Evolutionary conservation across 30 jellyfish, hydroid and myxozoan species (phyloP), one percentile per base, ranked within the genome.

Genomic region (Cassiopea andromeda): DNA sequence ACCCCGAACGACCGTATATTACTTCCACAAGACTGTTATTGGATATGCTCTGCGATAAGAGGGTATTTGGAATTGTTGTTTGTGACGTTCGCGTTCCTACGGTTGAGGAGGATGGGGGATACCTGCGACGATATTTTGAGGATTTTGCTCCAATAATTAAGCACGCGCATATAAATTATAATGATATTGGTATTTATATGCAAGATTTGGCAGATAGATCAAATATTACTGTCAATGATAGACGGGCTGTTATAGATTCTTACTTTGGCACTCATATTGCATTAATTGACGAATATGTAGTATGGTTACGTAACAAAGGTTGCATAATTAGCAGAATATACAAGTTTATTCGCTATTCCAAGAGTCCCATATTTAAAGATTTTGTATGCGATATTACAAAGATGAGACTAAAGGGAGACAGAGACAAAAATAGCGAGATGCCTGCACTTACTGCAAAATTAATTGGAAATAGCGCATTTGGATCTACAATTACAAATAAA

Each of bases 81-180:
- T 61, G 58, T 45, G 78, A 80, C 27, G 15, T 80, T 1, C 6
- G 60, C 14, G 60, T 57, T 7, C 82, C n/a, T n/a, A n/a, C n/a
- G n/a, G n/a, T n/a, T n/a, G n/a, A n/a, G n/a, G n/a, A n/a, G n/a
- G n/a, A n/a, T n/a, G n/a, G 81, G 1, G 90, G 67, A 0, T 1
- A 13, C 0, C 67, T 64, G 1, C 66, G 50, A 82, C 60, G 16
- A 4, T 48, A 17, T 0, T 82, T 45, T 68, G 27, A 0, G 7
- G 76, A 82, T 10, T 82, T 82, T 82, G 82, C 90, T 0, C 90
- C 82, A 1, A 82, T 82, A 0, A 82, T 82, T n/a, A 80, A 80
- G 47, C 88, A 80, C 38, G 88, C 80, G 1, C 0, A 1, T 6
- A 67, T 80, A 0, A 80, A 80, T 16, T 57, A 17, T 44, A 60